These are phyloP conservation scores for Menidia beryllina DNA, from an alignment of 2,113 vertebrate genomes.

Conservation along the genomic window DNA sequence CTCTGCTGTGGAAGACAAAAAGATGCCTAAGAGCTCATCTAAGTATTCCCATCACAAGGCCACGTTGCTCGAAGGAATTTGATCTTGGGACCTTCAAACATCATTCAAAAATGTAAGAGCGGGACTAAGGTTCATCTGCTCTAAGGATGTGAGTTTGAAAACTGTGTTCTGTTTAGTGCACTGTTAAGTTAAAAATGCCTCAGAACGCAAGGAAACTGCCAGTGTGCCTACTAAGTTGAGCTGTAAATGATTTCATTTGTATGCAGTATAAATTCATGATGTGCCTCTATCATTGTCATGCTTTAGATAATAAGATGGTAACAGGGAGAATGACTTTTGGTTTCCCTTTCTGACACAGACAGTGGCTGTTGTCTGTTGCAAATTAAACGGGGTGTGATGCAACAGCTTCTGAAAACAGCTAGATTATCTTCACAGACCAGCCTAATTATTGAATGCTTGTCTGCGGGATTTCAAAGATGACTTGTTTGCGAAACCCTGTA, in stretches of 20 bases:
- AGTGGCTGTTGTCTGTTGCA: conserved; percentile 29
- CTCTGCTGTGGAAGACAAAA: conserved; percentile 45
- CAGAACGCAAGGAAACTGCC: not conserved
- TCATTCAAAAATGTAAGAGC: conserved; percentile 44
- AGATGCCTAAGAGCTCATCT: conserved; percentile 53
- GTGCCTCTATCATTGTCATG: not conserved
- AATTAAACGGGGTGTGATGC: conserved; percentile 59
- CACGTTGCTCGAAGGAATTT: conserved; percentile 49
- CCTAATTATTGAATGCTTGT: conserved; percentile 66
- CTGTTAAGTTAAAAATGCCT: not conserved
- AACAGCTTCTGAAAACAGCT: conserved; percentile 45
- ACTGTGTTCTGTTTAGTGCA: conserved; percentile 11
- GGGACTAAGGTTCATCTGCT: conserved; percentile 23
- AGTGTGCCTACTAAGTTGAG: conserved; percentile 7
- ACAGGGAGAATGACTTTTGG: conserved; percentile 32
- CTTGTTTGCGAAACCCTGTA: conserved; percentile 61
- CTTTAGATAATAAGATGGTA: conserved; percentile 19
- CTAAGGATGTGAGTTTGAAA: conserved; percentile 1
- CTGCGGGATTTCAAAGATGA: conserved; percentile 61
- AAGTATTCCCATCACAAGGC: conserved; percentile 55
- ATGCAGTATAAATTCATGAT: not conserved
- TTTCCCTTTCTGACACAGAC: conserved; percentile 32
- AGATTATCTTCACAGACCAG: conserved; percentile 61
- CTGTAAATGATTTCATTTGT: not conserved
- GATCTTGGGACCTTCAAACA: conserved; percentile 53